Evolutionary conservation across 2,797 vertebrate species (phyloP), one percentile per base, ranked within the genome.

Genomic region (Babyrousa celebensis): DNA sequence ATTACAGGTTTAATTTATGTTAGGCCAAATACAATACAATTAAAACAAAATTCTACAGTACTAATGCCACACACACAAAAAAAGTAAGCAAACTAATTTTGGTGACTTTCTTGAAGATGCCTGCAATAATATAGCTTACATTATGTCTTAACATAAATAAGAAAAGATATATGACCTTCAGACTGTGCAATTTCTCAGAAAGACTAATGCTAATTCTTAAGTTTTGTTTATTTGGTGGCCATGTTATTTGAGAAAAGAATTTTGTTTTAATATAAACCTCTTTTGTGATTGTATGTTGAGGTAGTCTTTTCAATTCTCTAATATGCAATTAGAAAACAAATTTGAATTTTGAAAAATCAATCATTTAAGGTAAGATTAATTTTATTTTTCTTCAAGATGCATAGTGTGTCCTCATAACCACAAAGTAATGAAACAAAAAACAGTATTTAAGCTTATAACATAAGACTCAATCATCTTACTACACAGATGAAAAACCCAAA

Each of bases 1-100:
- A 94, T 83, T 93, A 87, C 58, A 71, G 17, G 18, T 16, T 87
- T 97, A 92, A 94, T 88, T 92, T 94, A 84, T 89, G 43, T 93
- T 43, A 63, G n/a, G 54, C n/a, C 36, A 91, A 91, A 89, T 6
- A 93, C 3, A 70, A 63, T 18, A 67, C 4, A 36, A 95, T 58
- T 83, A 93, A 94, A 95, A 72, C 5, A 96, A 63, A 96, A 82
- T 91, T 93, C 18, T 85, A 74, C 10, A 80, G 79, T 63, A 72
- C 16, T 43, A 75, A 80, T 63, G 43, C 2, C 16, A 67, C 48
- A 79, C 12, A 36, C n/a, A 79, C 20, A 79, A 71, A 91, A 91
- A 96, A 72, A 92, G 80, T 20, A 74, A 88, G 43, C 25, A 85
- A 94, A 92, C 72, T 62, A 85, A 87, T 27, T 71, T 63, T 43